Conservation (phyloP, 1,140 invertebrate genomes). For the Zaprionus tsacasi region DNA sequence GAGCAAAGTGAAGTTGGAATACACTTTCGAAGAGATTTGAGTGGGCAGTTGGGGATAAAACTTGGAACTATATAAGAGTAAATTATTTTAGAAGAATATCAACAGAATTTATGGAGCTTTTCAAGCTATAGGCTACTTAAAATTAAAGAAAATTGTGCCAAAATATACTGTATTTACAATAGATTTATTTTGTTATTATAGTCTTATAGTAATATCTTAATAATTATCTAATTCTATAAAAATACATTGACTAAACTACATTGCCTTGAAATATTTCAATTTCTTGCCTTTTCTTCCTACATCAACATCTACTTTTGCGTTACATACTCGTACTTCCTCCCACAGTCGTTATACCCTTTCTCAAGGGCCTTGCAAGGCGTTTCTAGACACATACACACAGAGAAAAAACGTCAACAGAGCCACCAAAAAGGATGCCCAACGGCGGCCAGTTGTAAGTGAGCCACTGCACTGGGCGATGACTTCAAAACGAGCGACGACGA, state of each 20-base stretch:
- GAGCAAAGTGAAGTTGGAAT: background rate
- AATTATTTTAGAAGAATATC: background rate
- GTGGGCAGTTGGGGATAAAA: fast-evolving
- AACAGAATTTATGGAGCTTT: background rate
- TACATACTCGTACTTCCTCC: background rate
- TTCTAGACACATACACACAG: constrained; percentile 57
- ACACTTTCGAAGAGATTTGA: background rate
- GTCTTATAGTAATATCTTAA: no score
- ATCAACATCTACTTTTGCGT: background rate
- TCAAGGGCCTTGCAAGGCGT: constrained; percentile 15
- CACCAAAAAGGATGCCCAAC: constrained; percentile 72
- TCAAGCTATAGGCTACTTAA: background rate
- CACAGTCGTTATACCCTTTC: background rate
- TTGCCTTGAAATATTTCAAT: background rate
- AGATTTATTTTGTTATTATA: no score
- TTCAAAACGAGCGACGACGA: constrained; percentile 56
- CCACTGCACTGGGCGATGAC: constrained; percentile 76
- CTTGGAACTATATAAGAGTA: background rate
- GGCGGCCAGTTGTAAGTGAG: constrained; percentile 73
- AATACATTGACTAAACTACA: no score
- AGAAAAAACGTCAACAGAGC: constrained; percentile 51
- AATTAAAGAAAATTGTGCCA: no score
- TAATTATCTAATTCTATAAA: no score
- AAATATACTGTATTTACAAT: no score
- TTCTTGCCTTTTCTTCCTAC: background rate